phyloP scores from a whole-genome alignment of 2,888 invertebrate genomes.

The Incurvaria masculella region DNA sequence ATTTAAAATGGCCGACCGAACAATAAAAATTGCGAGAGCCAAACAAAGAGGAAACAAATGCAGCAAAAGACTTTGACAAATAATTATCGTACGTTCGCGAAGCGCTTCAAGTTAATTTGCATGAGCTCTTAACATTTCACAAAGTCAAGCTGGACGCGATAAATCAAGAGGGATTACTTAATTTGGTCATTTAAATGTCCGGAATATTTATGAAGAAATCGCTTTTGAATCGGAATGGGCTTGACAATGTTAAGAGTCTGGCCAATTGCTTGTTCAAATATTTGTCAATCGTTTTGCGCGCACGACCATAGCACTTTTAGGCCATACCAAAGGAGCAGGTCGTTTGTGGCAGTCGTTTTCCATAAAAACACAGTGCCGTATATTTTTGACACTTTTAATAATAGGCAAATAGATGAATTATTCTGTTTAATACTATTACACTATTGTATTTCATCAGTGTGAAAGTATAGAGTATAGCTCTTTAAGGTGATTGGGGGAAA shows the following conservation, averaged over 20 bases:
- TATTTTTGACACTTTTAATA: too few species aligned
- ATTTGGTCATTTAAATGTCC: background rate
- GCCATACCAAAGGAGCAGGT: too few species aligned
- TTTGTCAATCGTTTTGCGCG: too few species aligned
- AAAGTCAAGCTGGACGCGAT: background rate
- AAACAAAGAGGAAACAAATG: background rate
- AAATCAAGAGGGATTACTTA: background rate
- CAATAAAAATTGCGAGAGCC: background rate
- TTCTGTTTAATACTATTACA: too few species aligned
- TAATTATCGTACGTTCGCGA: background rate
- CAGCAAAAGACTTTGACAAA: background rate
- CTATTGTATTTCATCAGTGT: too few species aligned
- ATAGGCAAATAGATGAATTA: too few species aligned
- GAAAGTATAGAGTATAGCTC: too few species aligned
- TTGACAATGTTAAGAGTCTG: background rate
- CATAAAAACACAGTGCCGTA: too few species aligned
- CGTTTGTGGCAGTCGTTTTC: too few species aligned
- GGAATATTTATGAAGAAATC: background rate
- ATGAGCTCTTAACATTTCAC: background rate
- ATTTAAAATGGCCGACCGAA: too few species aligned
- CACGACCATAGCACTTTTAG: too few species aligned
- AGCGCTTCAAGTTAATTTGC: background rate
- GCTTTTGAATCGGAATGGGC: background rate
- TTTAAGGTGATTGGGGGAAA: too few species aligned
- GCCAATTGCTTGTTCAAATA: background rate